Evolutionary conservation across 2,888 invertebrate species (phyloP).

Genomic region (Euclidia mi): DNA sequence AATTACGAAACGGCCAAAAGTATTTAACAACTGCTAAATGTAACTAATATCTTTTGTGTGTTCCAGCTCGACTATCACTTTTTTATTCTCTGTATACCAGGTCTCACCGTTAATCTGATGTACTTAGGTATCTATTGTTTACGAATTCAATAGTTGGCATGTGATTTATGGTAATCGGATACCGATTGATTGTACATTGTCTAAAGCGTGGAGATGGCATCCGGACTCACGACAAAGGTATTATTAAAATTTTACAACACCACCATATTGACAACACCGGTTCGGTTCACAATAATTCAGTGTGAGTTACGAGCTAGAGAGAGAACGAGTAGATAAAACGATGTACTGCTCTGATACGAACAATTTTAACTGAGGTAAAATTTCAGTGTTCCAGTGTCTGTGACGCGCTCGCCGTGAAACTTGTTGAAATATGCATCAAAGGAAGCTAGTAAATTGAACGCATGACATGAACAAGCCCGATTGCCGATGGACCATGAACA

Average conservation of each 20-base stretch:
- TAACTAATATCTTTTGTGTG: too few species aligned
- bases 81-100: too few species aligned
- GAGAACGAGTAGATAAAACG: constrained; percentile 40
- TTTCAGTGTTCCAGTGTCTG: constrained; percentile 51
- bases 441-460: constrained; percentile 69
- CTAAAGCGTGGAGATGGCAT: too few species aligned
- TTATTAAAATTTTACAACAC: constrained; percentile 28
- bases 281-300: constrained; percentile 36
- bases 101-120: too few species aligned
- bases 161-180: constrained; percentile 49
- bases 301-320: constrained; percentile 45
- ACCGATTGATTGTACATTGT: constrained; percentile 40
- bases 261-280: constrained; percentile 25
- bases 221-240: constrained; percentile 22
- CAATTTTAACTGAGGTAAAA: constrained; percentile 69
- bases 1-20: too few species aligned
- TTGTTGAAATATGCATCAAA: constrained; percentile 79
- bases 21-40: too few species aligned
- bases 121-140: constrained; percentile 36
- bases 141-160: constrained; percentile 33
- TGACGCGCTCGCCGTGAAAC: constrained; percentile 57
- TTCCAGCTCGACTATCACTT: too few species aligned
- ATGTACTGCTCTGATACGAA: constrained; percentile 52
- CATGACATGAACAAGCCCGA: constrained; percentile 62
- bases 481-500: constrained; percentile 62